These are phyloP conservation scores for Mimumesa dahlbomi DNA, from an alignment of 2,888 invertebrate species.

Conservation along the genomic window DNA sequence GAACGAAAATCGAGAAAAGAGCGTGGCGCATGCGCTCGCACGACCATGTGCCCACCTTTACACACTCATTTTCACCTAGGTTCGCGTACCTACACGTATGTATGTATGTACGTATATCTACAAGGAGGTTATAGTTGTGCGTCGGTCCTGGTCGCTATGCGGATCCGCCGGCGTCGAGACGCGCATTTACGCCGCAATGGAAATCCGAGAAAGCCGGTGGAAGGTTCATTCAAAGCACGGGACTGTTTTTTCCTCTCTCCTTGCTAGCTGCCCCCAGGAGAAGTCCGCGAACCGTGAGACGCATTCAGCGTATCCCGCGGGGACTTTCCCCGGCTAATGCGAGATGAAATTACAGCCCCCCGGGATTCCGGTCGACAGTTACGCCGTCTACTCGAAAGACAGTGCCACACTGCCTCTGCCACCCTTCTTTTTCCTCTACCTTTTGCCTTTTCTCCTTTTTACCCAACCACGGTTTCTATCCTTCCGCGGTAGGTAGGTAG, in stretches of 20 bases:
- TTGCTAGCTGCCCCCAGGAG: slow-evolving; percentile 38
- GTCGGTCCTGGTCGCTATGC: slow-evolving; percentile 28
- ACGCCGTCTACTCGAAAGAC: slow-evolving; percentile 58
- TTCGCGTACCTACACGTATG: no score
- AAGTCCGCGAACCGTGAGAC: slow-evolving; percentile 62
- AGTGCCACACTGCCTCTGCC: slow-evolving; percentile 35
- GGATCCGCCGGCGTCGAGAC: slow-evolving; percentile 42
- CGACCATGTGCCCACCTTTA: slow-evolving; percentile 8
- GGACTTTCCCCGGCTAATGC: slow-evolving; percentile 65
- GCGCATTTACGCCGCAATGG: slow-evolving; percentile 58
- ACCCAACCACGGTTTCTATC: neutral
- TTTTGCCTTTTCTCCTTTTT: neutral
- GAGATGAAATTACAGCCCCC: slow-evolving; percentile 69
- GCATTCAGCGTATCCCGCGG: slow-evolving; percentile 65
- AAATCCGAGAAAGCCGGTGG: slow-evolving; percentile 62
- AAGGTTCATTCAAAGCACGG: slow-evolving; percentile 55
- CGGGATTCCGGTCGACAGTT: slow-evolving; percentile 60
- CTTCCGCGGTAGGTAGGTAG: no score
- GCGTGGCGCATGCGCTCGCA: slow-evolving; percentile 1
- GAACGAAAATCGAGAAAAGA: slow-evolving; percentile 63
- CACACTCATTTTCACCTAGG: no score
- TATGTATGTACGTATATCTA: no score
- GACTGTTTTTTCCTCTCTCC: slow-evolving; percentile 41
- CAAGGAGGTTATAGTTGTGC: no score
- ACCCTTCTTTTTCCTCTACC: neutral